Percentiles rank a stretch among this genome's conserved stretches.
Conservation (phyloP, 2,888 invertebrate genomes). For the Clepsis dumicolana region DNA sequence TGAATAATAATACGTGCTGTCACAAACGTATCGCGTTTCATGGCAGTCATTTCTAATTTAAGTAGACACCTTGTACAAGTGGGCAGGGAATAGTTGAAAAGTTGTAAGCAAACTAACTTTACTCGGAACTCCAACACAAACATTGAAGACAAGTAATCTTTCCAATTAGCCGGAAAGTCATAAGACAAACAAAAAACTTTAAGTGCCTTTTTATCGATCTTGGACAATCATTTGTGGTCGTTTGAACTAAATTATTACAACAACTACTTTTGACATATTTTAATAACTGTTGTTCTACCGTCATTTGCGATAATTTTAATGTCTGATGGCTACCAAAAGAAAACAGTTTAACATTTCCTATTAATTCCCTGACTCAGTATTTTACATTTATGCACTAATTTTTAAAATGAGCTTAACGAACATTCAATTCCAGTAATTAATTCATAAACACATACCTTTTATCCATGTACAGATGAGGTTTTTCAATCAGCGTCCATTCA, state of each 20-base stretch:
- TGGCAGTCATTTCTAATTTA: constrained; percentile 31
- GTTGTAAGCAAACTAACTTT: constrained; percentile 30
- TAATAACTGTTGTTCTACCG: constrained; percentile 11
- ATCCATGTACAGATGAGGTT: constrained; percentile 56
- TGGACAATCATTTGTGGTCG: constrained; percentile 56
- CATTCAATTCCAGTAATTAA: constrained; percentile 47
- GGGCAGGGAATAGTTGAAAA: constrained; percentile 34
- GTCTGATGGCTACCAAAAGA: neutral
- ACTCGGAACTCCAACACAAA: constrained; percentile 41
- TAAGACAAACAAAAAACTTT: constrained; percentile 53
- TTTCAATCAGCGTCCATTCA: constrained; percentile 67
- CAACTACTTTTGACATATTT: constrained; percentile 45
- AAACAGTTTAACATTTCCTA: neutral
- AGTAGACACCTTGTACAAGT: constrained; percentile 24
- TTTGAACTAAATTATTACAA: constrained; percentile 56
- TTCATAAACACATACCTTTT: constrained; percentile 66
- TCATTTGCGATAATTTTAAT: neutral
- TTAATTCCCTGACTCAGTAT: neutral
- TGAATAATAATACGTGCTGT: constrained; percentile 43
- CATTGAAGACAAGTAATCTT: constrained; percentile 42
- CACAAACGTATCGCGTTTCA: constrained; percentile 39
- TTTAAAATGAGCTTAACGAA: constrained; percentile 15
- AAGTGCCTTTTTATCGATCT: constrained; percentile 44
- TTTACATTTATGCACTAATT: neutral
- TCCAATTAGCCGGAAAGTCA: constrained; percentile 49